Base-by-base conservation (phyloP, 2,113 vertebrate species). In the Dromaius novaehollandiae region DNA sequence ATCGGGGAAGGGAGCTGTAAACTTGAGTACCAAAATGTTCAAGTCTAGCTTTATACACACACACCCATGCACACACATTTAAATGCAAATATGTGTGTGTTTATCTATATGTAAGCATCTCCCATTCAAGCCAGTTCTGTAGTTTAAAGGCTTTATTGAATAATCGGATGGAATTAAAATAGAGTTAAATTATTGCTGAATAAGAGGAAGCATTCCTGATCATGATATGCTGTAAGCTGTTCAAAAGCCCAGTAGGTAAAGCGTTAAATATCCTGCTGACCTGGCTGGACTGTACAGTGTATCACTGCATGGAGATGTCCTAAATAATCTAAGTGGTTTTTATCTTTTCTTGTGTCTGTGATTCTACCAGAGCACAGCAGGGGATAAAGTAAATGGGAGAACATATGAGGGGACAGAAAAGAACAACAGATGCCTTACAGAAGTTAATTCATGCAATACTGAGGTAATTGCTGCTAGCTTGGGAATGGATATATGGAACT, bases 371-470 rank as follows among this genome's bases (percentile, higher is more conserved):
- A 81, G 64, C 58, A 58, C 13, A 75, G 19, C 32, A 76, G 34
- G 6, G 68, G 22, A 42, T 50, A 61, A 89, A 74, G 28, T 64
- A 38, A 61, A 56, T 13, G 18, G 7, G 13, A 68, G 74, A 86
- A 91, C n/a, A 34, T 86, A 80, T 1, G 25, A 86, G 89, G 75
- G 86, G 76, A 73, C 94, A 94, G 83, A 88, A 96, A 65, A 96
- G 91, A 89, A 38, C 40, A 82, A 58, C 91, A 85, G 77, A 89
- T 70, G 40, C 11, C 28, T 77, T 63, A 25, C 12, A 34, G 21
- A 74, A 16, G 21, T 60, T 77, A 77, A 68, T 63, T 86, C 40
- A 36, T 53, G 21, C 53, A 82, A 15, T 50, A n/a, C 14, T 64
- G 38, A 30, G 7, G 34, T 69, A 73, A 65, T 46, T 51, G 34